Conservation (phyloP, 1,140 invertebrate species). For the Phenacoccus solenopsis region DNA sequence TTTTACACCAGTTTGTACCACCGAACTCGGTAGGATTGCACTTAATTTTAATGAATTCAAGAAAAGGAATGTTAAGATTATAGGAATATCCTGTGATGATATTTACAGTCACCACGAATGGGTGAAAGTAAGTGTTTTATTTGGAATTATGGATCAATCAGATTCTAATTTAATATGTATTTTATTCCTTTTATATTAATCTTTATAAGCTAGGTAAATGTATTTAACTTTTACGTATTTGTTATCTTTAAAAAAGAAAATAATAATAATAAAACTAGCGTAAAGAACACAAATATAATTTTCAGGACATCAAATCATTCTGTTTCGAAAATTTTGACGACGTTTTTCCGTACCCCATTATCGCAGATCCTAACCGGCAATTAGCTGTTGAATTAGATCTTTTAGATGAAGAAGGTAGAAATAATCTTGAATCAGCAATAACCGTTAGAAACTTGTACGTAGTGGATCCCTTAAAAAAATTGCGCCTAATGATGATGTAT, state of each 20-base stretch:
- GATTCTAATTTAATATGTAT: too few species aligned
- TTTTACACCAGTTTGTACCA: slow-evolving; percentile 90
- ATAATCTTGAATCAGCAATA: slow-evolving; percentile 47
- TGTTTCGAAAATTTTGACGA: slow-evolving; percentile 46
- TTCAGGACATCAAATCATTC: slow-evolving; percentile 61
- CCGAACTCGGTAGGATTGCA: slow-evolving; percentile 69
- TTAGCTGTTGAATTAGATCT: slow-evolving; percentile 70
- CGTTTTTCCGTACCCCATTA: slow-evolving; percentile 74
- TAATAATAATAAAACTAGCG: too few species aligned
- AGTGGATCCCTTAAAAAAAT: slow-evolving; percentile 70
- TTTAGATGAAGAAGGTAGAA: slow-evolving; percentile 66
- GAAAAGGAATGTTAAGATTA: slow-evolving; percentile 64
- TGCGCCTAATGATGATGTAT: slow-evolving; percentile 78
- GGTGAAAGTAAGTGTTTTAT: slow-evolving; percentile 56
- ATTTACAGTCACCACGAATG: slow-evolving; percentile 64
- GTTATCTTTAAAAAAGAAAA: too few species aligned
- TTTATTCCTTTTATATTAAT: too few species aligned
- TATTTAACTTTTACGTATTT: too few species aligned
- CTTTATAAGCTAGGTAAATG: too few species aligned
- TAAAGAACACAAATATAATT: too few species aligned
- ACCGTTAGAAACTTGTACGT: slow-evolving; percentile 77
- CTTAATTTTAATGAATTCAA: slow-evolving; percentile 60
- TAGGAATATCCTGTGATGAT: slow-evolving; percentile 75
- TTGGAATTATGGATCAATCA: too few species aligned
- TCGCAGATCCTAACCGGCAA: slow-evolving; percentile 63